Base-by-base conservation (phyloP, 2,888 invertebrate genomes). In the Pollenia labialis region DNA sequence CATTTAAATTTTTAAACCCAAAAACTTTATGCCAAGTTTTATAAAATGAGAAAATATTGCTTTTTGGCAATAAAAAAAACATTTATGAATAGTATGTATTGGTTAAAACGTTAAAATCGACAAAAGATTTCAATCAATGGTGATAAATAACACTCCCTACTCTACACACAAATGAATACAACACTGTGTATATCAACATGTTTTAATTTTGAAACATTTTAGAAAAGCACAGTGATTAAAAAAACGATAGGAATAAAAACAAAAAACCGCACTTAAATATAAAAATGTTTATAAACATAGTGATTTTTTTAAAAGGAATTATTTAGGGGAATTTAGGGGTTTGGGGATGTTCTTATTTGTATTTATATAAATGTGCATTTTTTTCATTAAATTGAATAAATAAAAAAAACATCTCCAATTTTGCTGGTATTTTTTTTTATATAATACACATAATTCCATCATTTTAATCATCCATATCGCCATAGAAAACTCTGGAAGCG, bases 401-500 rank as follows among this genome's bases (percentile, higher is more conserved):
- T 77, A 88, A 74, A 56, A 56, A 58, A 71, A 76, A 84, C 52
- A 80, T 79, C 76, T 75, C 69, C 81, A 68, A 82, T 81, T 60
- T 83, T 64, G 87, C 72, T 80, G 48, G 46, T 66, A 74, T 62
- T 81, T 81, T 64, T 60, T 80, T 76, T 32, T 32, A 32, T 72
- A 84, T 66, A 52, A 76, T 72, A 84, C 80, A 85, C 76, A 81
- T 74, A 66, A 75, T 44, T 75, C 68, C 83, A 64, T 82, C 83
- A 64, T 82, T 85, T 89, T 89, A 89, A 10, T 89, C 88, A 79
- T 89, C 89, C 81, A 88, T 89, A 82, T 91, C 91, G 77, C 92
- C 92, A 87, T 91, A 91, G 81, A 90, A 91, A 40, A 91, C 90
- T 44, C 91, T 91, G 89, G 8, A 89, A 88, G 76, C 58, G 68